Evolutionary conservation across 2,888 invertebrate species (phyloP).

Genomic region (Steinernema hermaphroditum): DNA sequence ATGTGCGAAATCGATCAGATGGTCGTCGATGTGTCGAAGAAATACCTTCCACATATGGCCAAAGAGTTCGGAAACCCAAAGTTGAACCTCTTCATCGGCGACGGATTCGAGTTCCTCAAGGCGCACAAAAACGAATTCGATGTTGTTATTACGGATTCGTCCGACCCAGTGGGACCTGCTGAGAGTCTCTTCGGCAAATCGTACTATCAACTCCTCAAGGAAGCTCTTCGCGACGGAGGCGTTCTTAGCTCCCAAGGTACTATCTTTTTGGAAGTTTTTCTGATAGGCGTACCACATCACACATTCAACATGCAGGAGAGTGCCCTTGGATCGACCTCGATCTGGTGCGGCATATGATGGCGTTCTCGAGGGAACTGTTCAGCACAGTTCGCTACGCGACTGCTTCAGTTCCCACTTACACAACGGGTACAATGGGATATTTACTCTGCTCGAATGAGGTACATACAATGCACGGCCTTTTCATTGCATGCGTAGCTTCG

Average conservation of each 20-base stretch:
- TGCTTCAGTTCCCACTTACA: constrained; percentile 41
- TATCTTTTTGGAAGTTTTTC: too few species aligned
- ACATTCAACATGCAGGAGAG: constrained; percentile 32
- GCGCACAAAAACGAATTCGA: constrained; percentile 81
- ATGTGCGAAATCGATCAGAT: constrained; percentile 92
- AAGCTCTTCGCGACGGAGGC: constrained; percentile 81
- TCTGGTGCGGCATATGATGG: constrained; percentile 29
- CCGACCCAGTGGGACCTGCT: constrained; percentile 90
- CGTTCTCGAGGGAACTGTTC: constrained; percentile 33
- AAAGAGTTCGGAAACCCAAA: constrained; percentile 82
- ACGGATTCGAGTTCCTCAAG: constrained; percentile 92
- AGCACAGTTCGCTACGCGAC: constrained; percentile 38
- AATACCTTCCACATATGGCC: constrained; percentile 87
- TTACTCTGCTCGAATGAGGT: constrained; percentile 35
- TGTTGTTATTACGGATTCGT: constrained; percentile 96
- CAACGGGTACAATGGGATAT: constrained; percentile 43
- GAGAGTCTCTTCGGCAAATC: constrained; percentile 77
- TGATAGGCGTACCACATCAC: constrained; percentile 25
- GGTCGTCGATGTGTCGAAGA: constrained; percentile 86
- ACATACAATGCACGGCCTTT: not conserved
- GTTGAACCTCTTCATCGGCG: constrained; percentile 81
- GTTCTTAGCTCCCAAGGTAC: constrained; percentile 86
- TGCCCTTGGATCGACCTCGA: constrained; percentile 42
- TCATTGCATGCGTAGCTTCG: not conserved
- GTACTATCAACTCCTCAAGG: constrained; percentile 82